Evolutionary conservation across 2,113 vertebrate species (phyloP).

Genomic region (Zonotrichia leucophrys): DNA sequence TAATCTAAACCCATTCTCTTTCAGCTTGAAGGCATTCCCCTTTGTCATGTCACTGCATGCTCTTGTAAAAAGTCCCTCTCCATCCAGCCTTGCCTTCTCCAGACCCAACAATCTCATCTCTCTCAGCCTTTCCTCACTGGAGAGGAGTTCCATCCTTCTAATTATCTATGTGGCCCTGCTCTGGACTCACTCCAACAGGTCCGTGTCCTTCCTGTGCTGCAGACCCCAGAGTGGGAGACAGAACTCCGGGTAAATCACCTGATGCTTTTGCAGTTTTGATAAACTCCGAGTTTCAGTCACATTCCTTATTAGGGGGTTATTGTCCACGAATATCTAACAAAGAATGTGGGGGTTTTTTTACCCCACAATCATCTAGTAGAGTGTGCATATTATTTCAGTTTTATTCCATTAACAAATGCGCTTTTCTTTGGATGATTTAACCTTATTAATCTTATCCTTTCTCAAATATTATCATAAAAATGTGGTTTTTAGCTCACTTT

Average conservation of each 20-base stretch:
- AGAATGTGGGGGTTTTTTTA: not conserved
- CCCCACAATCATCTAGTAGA: not conserved
- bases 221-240: not conserved
- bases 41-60: not conserved
- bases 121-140: not conserved
- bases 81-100: not conserved
- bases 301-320: not conserved
- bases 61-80: not conserved
- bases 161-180: not conserved
- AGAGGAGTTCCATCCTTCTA: not conserved
- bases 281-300: not conserved
- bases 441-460: not conserved
- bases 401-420: not conserved
- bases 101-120: not conserved
- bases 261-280: not conserved
- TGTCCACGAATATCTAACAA: not conserved
- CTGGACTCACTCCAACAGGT: not conserved
- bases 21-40: not conserved
- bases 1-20: not conserved
- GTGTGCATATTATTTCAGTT: not conserved
- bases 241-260: not conserved
- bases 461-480: not conserved
- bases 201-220: not conserved
- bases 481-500: not conserved
- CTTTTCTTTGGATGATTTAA: not conserved